Percentiles rank a stretch among this genome's conserved stretches.
These are phyloP conservation scores for Erebia aethiops DNA, from an alignment of 2,888 invertebrate genomes.

Conservation along the genomic window DNA sequence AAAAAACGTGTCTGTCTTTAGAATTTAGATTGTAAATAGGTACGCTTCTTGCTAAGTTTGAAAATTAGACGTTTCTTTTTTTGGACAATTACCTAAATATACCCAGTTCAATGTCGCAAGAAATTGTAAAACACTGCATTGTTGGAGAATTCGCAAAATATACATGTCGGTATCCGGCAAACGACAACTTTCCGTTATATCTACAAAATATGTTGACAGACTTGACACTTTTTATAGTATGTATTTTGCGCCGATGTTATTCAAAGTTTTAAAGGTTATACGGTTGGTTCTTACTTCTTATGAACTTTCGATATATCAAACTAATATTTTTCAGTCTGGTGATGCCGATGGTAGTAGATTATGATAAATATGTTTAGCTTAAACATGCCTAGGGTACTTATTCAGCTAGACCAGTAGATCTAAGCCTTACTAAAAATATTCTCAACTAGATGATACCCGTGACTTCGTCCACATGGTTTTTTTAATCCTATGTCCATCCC, in stretches of 20 bases:
- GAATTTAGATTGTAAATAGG: neutral
- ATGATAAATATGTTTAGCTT: no score
- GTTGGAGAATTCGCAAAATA: neutral
- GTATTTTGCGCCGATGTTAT: neutral
- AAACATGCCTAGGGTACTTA: no score
- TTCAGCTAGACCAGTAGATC: no score
- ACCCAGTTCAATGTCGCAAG: neutral
- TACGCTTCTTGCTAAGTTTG: neutral
- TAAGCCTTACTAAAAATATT: no score
- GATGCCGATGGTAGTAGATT: no score
- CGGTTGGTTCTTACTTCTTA: no score
- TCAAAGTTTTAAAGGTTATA: neutral
- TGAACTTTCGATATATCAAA: no score
- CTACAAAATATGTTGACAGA: neutral
- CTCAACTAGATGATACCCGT: no score
- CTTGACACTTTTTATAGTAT: constrained; percentile 4
- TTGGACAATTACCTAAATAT: neutral
- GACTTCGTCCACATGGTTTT: no score
- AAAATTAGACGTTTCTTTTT: neutral
- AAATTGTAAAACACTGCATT: neutral
- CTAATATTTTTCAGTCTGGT: no score
- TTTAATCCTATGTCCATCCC: no score
- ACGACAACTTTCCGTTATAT: constrained; percentile 5
- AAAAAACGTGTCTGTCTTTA: neutral
- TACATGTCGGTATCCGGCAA: neutral